These are phyloP conservation scores for Antidorcas marsupialis DNA, from an alignment of 2,113 vertebrate genomes.

Conservation along the genomic window DNA sequence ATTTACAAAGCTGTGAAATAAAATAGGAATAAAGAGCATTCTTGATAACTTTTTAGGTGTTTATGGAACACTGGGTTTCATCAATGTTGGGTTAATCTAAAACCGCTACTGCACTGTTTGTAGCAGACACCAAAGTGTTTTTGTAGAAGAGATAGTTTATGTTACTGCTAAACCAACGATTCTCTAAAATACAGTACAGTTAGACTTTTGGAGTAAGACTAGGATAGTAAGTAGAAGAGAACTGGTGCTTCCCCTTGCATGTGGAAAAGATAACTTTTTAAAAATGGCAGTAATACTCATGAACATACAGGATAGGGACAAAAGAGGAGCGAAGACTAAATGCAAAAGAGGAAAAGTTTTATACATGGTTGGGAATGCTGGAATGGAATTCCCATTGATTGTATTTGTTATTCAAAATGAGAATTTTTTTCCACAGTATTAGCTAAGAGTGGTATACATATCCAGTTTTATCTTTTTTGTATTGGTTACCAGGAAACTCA, in stretches of 20 bases:
- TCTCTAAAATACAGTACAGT: neutral
- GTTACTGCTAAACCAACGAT: neutral
- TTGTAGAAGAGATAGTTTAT: neutral
- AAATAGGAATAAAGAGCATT: neutral
- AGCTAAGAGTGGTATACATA: neutral
- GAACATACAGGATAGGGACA: neutral
- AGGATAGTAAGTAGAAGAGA: neutral
- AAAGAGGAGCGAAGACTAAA: neutral
- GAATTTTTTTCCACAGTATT: neutral
- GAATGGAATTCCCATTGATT: neutral
- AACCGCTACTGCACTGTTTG: neutral
- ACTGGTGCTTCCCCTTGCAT: neutral
- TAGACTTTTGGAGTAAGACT: neutral
- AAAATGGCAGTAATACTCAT: neutral
- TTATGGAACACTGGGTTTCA: neutral
- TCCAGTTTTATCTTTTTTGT: neutral
- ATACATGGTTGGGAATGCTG: neutral
- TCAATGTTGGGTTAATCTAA: neutral
- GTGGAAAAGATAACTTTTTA: neutral
- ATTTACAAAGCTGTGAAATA: neutral
- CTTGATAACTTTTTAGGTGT: neutral
- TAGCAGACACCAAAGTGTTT: neutral
- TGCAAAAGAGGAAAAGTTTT: neutral
- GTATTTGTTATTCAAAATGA: neutral
- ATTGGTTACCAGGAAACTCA: neutral